Evolutionary conservation across 2,888 invertebrate species (phyloP).

Genomic region (Bhutanitis thaidina): DNA sequence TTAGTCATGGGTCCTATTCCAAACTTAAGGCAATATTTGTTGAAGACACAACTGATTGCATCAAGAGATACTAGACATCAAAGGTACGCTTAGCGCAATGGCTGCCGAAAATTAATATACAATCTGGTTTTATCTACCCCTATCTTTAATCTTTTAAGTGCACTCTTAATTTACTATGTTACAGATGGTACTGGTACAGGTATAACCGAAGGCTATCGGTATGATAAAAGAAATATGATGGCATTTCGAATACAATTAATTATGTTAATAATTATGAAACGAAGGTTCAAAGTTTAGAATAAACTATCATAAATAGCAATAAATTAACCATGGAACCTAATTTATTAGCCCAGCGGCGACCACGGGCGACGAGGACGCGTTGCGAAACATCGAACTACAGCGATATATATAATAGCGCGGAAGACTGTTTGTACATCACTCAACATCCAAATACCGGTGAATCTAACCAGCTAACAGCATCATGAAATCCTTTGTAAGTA

Average conservation of each 20-base stretch:
- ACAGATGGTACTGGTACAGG: no score
- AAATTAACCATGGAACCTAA: slow-evolving; percentile 10
- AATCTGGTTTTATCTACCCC: no score
- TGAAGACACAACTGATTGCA: no score
- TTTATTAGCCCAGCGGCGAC: neutral
- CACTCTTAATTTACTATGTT: no score
- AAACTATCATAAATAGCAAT: slow-evolving; percentile 3
- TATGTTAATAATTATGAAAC: slow-evolving; percentile 9
- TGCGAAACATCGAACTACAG: slow-evolving; percentile 19
- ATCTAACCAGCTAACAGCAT: slow-evolving; percentile 19
- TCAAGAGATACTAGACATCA: no score
- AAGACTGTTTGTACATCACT: slow-evolving; percentile 20
- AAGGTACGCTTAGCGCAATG: no score
- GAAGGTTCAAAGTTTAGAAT: slow-evolving; percentile 5
- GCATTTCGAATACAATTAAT: neutral
- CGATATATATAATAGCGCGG: slow-evolving; percentile 23
- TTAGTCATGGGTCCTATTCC: no score
- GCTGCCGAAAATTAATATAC: no score
- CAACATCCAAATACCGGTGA: neutral
- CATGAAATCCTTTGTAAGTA: slow-evolving; percentile 52
- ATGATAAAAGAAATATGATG: no score
- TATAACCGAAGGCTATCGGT: no score
- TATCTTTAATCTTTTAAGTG: no score
- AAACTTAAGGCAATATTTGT: no score
- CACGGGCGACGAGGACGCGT: slow-evolving; percentile 22